Evolutionary conservation across 2,888 invertebrate species (phyloP).

Genomic region (Heterodera filipjevi): DNA sequence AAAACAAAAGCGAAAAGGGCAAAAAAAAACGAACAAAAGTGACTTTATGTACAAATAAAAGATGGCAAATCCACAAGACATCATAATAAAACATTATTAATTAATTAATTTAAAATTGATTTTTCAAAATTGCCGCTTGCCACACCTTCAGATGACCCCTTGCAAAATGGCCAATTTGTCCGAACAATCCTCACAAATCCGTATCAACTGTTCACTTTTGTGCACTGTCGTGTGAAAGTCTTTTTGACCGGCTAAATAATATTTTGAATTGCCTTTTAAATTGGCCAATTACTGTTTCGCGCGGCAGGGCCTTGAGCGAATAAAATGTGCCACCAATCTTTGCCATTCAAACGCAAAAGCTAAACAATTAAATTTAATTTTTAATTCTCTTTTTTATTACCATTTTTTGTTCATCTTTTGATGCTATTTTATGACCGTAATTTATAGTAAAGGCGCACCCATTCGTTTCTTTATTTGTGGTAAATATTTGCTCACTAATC

Average conservation of each 20-base stretch:
- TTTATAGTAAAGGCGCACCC: constrained; percentile 20
- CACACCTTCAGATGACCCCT: not conserved
- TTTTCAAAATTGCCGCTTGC: too few relatives aligned
- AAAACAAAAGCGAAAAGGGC: too few relatives aligned
- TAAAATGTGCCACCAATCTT: constrained; percentile 28
- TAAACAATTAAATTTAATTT: not conserved
- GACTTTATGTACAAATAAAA: too few relatives aligned
- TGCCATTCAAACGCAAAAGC: constrained; percentile 16
- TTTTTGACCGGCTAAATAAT: constrained; percentile 16
- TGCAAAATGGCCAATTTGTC: constrained; percentile 19
- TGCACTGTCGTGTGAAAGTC: constrained; percentile 19
- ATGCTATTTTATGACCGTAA: constrained; percentile 1
- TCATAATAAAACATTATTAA: too few relatives aligned
- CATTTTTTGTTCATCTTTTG: constrained; percentile 22
- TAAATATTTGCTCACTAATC: not conserved
- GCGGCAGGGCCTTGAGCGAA: constrained; percentile 21
- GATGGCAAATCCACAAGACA: too few relatives aligned
- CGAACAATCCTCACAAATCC: constrained; percentile 17
- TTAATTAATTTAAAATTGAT: too few relatives aligned
- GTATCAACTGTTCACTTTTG: constrained; percentile 22
- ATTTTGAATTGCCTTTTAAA: not conserved
- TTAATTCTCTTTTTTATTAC: not conserved
- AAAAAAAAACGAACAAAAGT: too few relatives aligned
- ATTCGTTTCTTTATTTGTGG: not conserved
- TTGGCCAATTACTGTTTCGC: constrained; percentile 8